Base-by-base conservation (phyloP, 1,140 invertebrate species). In the Heliconius nattereri region DNA sequence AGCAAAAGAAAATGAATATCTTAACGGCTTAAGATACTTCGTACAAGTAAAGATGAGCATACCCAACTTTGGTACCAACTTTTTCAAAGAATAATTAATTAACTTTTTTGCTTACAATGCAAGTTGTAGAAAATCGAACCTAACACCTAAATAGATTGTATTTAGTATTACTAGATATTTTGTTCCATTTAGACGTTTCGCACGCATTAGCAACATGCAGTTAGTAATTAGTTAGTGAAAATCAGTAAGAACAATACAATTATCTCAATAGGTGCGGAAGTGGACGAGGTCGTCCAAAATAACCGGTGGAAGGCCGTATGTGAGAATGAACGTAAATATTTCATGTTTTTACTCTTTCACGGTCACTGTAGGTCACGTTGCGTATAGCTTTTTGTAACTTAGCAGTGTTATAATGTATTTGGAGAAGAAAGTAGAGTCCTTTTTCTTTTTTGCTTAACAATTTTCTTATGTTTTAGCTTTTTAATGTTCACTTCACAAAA, bases 301-400 rank as follows among this genome's bases (percentile, higher is more conserved):
- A 87, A 86, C 79, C 80, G 78, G 37, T 80, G 76, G 84, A 83
- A 84, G 78, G 71, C 40, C 23, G 73, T 75, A 19, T 40, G 37
- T 35, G 3, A 54, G 71, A 71, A 77, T 80, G 82, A 77, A 84
- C 81, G 86, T 88, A 88, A 89, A 89, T 87, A 89, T 89, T 88
- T 88, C 84, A 88, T 83, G 79, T 82, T 85, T 66, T 29, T 26
- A 66, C 60, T 26, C 23, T 86, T 87, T 87, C 87, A 87, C 79
- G 86, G 86, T 82, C 85, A 80, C 37, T 37, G 54, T 49, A 45
- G 26, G 60, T 83, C 73, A 79, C 54, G 45, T 78, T 80, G 54
- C 79, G 13, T 52, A 77, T 11, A 19, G 9, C 2, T 11, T 57
- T 57, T 57, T n/a, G 23, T 52, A 52, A 52, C 49, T 57, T 45